These are phyloP conservation scores for Catocala sponsa DNA, from an alignment of 2,888 invertebrate species.

Conservation along the genomic window DNA sequence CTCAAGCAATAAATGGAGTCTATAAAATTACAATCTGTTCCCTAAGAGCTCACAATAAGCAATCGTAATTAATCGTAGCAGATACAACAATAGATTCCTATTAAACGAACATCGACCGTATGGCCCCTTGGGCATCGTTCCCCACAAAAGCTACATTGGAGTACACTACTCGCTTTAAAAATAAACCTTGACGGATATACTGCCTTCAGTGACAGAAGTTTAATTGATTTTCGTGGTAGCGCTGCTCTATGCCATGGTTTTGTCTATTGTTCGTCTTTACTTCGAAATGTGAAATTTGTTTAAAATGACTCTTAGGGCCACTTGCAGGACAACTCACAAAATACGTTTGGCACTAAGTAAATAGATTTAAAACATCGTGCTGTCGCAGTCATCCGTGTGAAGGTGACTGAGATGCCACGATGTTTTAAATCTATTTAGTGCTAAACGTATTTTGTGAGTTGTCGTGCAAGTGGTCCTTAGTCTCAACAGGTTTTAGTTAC, in stretches of 20 bases:
- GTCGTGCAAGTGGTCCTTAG: too few species aligned
- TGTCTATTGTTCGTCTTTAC: slow-evolving; percentile 27
- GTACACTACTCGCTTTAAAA: slow-evolving; percentile 60
- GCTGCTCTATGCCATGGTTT: slow-evolving; percentile 8
- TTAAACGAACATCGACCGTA: slow-evolving; percentile 71
- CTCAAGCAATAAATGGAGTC: slow-evolving; percentile 29
- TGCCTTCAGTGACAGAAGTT: slow-evolving; percentile 60
- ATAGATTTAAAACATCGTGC: too few species aligned
- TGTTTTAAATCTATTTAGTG: too few species aligned
- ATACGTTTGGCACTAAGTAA: too few species aligned
- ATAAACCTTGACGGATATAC: slow-evolving; percentile 57
- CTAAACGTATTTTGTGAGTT: too few species aligned
- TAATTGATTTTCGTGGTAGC: slow-evolving; percentile 60
- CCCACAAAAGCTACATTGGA: slow-evolving; percentile 56
- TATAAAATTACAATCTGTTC: slow-evolving; percentile 32
- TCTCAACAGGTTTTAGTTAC: slow-evolving; percentile 13
- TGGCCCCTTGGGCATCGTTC: slow-evolving; percentile 67
- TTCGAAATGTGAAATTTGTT: slow-evolving; percentile 18
- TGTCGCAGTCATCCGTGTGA: too few species aligned
- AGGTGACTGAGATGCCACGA: too few species aligned
- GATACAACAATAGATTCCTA: slow-evolving; percentile 72
- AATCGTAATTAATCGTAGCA: slow-evolving; percentile 53
- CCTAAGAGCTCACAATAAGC: slow-evolving; percentile 42
- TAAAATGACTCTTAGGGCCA: slow-evolving; percentile 13
- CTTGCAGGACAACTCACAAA: too few species aligned